Evolutionary conservation across 2,113 vertebrate genomes (phyloP).

Genomic region (Cyanistes caeruleus): DNA sequence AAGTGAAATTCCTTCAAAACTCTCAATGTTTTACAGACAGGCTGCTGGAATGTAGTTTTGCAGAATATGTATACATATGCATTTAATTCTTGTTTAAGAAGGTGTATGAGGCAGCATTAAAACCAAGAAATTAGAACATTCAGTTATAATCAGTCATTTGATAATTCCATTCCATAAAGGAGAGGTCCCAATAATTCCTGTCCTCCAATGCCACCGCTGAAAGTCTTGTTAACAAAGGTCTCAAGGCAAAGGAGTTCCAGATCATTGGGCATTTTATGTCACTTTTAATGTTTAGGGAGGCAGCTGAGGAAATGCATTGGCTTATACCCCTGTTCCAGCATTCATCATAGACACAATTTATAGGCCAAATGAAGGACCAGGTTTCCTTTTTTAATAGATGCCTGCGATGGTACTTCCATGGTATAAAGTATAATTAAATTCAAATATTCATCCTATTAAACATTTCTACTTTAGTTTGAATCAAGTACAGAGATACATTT

Average conservation of each 20-base stretch:
- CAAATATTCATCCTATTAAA: neutral
- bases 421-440: conserved; percentile 18
- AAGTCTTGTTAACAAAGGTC: conserved; percentile 1
- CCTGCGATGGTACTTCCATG: neutral
- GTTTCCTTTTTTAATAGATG: neutral
- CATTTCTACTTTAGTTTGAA: neutral
- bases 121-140: neutral
- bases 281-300: conserved; percentile 65
- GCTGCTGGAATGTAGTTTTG: neutral
- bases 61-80: neutral
- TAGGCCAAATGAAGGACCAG: conserved; percentile 12
- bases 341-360: neutral
- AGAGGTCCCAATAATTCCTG: neutral
- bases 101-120: neutral
- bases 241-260: conserved; percentile 51
- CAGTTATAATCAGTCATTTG: neutral
- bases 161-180: neutral
- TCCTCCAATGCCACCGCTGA: neutral
- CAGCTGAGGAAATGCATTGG: conserved; percentile 41
- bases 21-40: neutral
- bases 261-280: conserved; percentile 49
- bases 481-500: neutral
- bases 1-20: neutral
- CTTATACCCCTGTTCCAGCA: conserved; percentile 21
- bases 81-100: neutral